A percentile compares a stretch with the other conserved stretches of the same genome.
These are phyloP conservation scores for Bellardia pandia DNA, from an alignment of 2,888 invertebrate genomes.

Conservation along the genomic window DNA sequence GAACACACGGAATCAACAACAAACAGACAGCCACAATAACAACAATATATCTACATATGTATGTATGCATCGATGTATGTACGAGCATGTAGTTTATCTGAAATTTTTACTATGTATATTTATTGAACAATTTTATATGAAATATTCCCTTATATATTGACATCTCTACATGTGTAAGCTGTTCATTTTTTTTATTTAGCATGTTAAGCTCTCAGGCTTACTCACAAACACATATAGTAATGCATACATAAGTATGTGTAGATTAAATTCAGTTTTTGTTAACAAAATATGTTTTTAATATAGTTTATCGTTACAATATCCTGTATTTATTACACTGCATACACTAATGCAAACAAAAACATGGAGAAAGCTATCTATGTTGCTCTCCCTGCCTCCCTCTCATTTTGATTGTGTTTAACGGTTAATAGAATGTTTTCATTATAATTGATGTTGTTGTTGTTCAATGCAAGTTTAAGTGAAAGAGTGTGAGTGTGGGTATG, in stretches of 20 bases:
- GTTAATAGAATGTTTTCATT: slow-evolving; percentile 1
- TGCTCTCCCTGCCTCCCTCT: background rate
- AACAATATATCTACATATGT: background rate
- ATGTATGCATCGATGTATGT: no score
- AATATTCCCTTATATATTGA: background rate
- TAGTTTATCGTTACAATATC: no score
- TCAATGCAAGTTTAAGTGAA: no score
- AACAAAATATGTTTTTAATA: no score
- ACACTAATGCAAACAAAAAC: no score
- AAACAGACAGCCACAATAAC: slow-evolving; percentile 42
- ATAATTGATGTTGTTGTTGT: background rate
- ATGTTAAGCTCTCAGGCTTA: no score
- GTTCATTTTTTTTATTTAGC: background rate
- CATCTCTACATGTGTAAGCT: background rate
- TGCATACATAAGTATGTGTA: no score
- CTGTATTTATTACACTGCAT: no score
- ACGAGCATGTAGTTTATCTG: background rate
- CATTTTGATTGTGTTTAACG: background rate
- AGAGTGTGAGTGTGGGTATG: background rate
- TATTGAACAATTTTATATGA: background rate
- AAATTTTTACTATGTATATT: background rate
- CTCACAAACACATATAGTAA: no score
- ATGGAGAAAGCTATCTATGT: no score
- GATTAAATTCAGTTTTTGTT: no score
- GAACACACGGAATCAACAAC: slow-evolving; percentile 60